A percentile compares a stretch with the other conserved stretches of the same genome.
Evolutionary conservation across 2,797 vertebrate species (phyloP).

Genomic region (Crenuchus spilurus): DNA sequence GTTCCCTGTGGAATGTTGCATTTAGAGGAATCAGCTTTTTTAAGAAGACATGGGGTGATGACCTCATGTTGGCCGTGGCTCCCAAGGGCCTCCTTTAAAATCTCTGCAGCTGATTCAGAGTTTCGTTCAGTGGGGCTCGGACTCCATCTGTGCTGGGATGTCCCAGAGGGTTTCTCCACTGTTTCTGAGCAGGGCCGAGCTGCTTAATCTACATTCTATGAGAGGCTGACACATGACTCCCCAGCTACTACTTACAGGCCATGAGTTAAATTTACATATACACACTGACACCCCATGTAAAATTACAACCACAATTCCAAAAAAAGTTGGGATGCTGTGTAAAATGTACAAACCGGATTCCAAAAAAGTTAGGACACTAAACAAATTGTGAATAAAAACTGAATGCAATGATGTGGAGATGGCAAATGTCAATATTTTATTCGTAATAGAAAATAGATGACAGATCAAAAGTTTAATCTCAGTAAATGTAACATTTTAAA

Average conservation of each 20-base stretch:
- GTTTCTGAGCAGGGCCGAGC: constrained; percentile 26
- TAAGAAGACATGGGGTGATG: constrained; percentile 19
- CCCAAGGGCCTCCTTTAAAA: constrained; percentile 68
- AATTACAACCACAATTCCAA: too few relatives aligned
- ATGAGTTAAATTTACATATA: neutral
- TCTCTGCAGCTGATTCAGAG: constrained; percentile 71
- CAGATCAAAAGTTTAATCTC: too few relatives aligned
- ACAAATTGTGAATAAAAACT: too few relatives aligned
- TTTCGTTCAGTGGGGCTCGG: constrained; percentile 63
- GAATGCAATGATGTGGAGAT: too few relatives aligned
- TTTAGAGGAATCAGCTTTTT: constrained; percentile 32
- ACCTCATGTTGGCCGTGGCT: constrained; percentile 55
- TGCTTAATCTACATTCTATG: constrained; percentile 16
- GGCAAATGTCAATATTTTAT: too few relatives aligned
- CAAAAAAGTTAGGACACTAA: too few relatives aligned
- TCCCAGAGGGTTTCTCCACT: constrained; percentile 40
- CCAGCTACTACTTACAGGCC: neutral
- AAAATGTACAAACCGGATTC: too few relatives aligned
- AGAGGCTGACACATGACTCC: constrained; percentile 26
- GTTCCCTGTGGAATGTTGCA: neutral
- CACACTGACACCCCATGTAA: neutral
- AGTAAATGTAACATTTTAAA: too few relatives aligned
- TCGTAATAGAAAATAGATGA: too few relatives aligned
- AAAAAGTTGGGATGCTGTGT: too few relatives aligned
- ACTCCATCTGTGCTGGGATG: constrained; percentile 70